Evolutionary conservation across 2,888 invertebrate genomes (phyloP).

Genomic region (Toxonevra muliebris): DNA sequence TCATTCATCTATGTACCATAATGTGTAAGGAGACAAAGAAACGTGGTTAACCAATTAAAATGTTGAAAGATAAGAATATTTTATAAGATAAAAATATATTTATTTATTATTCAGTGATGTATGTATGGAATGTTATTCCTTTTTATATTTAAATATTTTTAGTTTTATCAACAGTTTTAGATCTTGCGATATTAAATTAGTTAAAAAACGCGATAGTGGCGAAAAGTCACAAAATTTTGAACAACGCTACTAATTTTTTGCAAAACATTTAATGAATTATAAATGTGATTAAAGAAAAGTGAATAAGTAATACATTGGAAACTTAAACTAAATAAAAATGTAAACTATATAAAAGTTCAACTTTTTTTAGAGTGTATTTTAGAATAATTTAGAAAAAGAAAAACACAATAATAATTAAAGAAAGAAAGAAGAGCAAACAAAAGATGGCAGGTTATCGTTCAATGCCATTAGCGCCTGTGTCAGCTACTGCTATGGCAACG

Average conservation of each 20-base stretch:
- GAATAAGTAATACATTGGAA: no score
- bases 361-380: no score
- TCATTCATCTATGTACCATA: no score
- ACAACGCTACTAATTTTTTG: not conserved
- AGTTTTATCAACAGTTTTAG: slow-evolving; percentile 3
- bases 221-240: slow-evolving; percentile 42
- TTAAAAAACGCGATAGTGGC: slow-evolving; percentile 42
- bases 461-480: slow-evolving; percentile 54
- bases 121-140: not conserved
- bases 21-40: no score
- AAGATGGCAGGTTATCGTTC: slow-evolving; percentile 59
- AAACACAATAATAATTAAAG: no score
- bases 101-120: not conserved
- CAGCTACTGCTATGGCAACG: slow-evolving; percentile 52
- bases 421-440: not conserved
- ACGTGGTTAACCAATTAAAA: no score
- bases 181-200: slow-evolving; percentile 37
- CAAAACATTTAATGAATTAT: no score
- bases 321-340: not conserved
- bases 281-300: no score
- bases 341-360: slow-evolving; percentile 13
- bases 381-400: no score
- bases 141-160: not conserved
- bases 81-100: slow-evolving; percentile 3
- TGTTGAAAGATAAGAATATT: not conserved